Percentiles rank a stretch among this genome's conserved stretches.
Conservation (phyloP, 2,888 invertebrate genomes). For the Chorisops tibialis region DNA sequence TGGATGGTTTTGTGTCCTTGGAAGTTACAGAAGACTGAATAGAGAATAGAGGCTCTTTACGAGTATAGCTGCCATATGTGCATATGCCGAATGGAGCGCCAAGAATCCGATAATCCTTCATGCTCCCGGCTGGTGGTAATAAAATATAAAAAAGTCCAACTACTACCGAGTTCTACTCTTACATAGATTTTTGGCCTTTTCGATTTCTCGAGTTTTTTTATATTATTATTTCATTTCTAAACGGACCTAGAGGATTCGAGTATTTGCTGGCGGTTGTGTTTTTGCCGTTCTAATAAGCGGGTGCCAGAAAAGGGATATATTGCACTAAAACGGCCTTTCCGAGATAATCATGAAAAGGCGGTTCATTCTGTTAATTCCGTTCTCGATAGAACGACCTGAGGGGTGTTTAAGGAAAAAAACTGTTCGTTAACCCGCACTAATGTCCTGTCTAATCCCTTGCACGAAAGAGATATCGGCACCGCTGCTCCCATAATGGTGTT, state of each 20-base stretch:
- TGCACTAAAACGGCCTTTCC: conserved; percentile 23
- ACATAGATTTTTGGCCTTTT: conserved; percentile 28
- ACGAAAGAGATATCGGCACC: conserved; percentile 15
- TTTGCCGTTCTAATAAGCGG: conserved; percentile 1
- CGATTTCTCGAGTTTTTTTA: neutral
- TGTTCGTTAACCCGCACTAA: conserved; percentile 21
- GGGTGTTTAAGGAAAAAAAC: conserved; percentile 1
- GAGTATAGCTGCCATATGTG: conserved; percentile 6
- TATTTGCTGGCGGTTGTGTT: conserved; percentile 5
- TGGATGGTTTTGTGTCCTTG: conserved; percentile 26
- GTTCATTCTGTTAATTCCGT: conserved; percentile 20
- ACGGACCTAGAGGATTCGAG: neutral
- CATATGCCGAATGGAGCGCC: conserved; percentile 3
- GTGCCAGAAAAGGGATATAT: conserved; percentile 29
- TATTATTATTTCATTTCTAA: conserved; percentile 18
- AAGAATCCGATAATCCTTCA: conserved; percentile 25
- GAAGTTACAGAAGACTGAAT: neutral
- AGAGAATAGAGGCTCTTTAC: neutral
- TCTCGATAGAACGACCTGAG: neutral
- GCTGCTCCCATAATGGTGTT: conserved; percentile 16
- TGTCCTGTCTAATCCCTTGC: conserved; percentile 18
- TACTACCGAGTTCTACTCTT: conserved; percentile 26
- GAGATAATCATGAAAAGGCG: conserved; percentile 33
- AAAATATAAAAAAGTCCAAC: conserved; percentile 25
- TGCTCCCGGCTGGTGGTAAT: conserved; percentile 25